phyloP scores from a whole-genome alignment of 2,888 invertebrate genomes.

The Sialis fuliginosa region DNA sequence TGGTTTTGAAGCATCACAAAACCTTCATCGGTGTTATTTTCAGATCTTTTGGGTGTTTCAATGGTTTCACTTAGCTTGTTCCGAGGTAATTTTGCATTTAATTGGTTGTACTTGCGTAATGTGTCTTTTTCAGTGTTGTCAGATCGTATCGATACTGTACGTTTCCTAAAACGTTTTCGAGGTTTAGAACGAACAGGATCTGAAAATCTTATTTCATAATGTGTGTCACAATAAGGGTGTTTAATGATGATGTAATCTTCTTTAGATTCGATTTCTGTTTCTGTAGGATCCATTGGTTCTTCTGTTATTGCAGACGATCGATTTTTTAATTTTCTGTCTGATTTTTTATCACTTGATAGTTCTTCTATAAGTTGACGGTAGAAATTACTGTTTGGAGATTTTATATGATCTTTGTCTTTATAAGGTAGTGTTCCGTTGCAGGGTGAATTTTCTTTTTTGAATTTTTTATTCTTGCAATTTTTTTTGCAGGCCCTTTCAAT shows the following conservation, averaged over 20 bases:
- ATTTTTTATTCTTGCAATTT: no score
- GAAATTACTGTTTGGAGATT: constrained; percentile 4
- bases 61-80: not conserved
- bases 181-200: not conserved
- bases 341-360: not conserved
- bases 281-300: no score
- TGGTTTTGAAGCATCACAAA: not conserved
- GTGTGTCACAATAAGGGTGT: not conserved
- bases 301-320: not conserved
- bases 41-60: not conserved
- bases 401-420: not conserved
- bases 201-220: not conserved
- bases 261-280: not conserved
- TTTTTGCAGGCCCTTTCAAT: no score
- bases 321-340: not conserved
- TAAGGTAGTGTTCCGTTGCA: no score
- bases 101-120: not conserved
- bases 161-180: no score
- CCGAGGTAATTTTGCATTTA: not conserved
- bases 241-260: not conserved
- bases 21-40: constrained; percentile 1
- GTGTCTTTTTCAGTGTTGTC: not conserved
- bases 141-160: not conserved
- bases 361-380: constrained; percentile 4
- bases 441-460: no score